These are phyloP conservation scores for Leptodactylus fallax DNA, from an alignment of 2,797 vertebrate species.

Conservation along the genomic window DNA sequence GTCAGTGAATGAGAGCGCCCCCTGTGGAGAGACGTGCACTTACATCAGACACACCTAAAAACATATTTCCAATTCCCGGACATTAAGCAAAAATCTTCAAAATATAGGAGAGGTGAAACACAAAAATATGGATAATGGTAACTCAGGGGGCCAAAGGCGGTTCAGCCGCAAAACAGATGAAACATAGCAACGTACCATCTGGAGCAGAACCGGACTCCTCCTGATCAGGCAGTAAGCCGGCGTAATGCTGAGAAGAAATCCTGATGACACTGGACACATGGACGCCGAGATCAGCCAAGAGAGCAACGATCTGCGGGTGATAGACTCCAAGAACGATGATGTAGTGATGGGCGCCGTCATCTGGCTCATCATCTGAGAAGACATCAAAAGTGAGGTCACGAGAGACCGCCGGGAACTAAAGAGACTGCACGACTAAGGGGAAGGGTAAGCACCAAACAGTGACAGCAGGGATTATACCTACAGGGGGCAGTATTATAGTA, in stretches of 20 bases:
- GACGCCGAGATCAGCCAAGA: slow-evolving; percentile 82
- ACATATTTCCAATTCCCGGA: too few relatives aligned
- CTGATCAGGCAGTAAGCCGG: slow-evolving; percentile 66
- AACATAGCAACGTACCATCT: slow-evolving; percentile 71
- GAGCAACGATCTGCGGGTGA: slow-evolving; percentile 79
- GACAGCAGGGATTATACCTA: neutral
- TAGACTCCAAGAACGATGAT: slow-evolving; percentile 87
- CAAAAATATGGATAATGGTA: too few relatives aligned
- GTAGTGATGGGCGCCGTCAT: slow-evolving; percentile 89
- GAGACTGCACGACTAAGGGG: too few relatives aligned
- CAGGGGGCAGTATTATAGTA: neutral
- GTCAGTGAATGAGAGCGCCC: too few relatives aligned
- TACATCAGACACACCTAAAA: too few relatives aligned
- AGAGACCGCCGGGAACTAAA: too few relatives aligned
- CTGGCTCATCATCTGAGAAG: slow-evolving; percentile 90
- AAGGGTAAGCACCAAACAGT: too few relatives aligned
- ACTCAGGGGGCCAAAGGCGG: too few relatives aligned
- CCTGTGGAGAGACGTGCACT: too few relatives aligned
- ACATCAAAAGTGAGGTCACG: slow-evolving; percentile 36
- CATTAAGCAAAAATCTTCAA: too few relatives aligned
- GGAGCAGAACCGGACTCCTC: slow-evolving; percentile 61
- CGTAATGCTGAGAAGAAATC: slow-evolving; percentile 78
- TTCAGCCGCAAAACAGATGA: too few relatives aligned
- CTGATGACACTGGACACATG: slow-evolving; percentile 85
- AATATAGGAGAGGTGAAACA: too few relatives aligned